Evolutionary conservation across 2,797 vertebrate genomes (phyloP), one percentile per base, ranked within the genome.

Genomic region (Diglossa cyanea): DNA sequence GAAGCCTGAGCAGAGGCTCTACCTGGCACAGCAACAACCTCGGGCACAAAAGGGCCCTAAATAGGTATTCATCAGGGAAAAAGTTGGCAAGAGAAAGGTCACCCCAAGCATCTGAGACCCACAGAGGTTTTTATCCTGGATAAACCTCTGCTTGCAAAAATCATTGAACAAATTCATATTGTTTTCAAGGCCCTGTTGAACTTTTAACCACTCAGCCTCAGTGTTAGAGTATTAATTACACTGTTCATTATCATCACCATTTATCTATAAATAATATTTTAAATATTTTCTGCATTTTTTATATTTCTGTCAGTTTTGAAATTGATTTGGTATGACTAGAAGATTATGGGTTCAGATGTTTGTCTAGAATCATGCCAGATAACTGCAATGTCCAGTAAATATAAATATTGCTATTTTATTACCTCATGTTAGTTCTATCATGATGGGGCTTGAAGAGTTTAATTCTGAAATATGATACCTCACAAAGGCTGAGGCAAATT

Each of bases 1-100:
- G 71, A 30, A 42, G 42, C 80, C 31, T 5, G 13, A n/a, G 67
- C 40, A 28, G 26, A 15, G 40, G 57, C 58, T 63, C 37, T 84
- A 37, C 86, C 94, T 89, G 84, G 45, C 71, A 55, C 25, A 8
- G 19, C 63, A 55, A 5, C 48, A n/a, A 26, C 48, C 40, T 35
- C 5, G 1, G 61, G 50, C n/a, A 33, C 23, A 3, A 11, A 26
- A 14, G 5, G 42, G 11, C 5, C 58, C 33, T 8, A 1, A 40
- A 3, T 3, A 30, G 0, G 0, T 2, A 2, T 40, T 19, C 17
- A 4, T 10, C 5, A 4, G 39, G 39, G 66, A 53, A 4, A 1
- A 2, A 12, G 4, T 2, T 51, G 61, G 23, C 39, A 62, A 67
- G 39, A 68, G 50, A 4, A 31, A 72, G 42, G n/a, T 55, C 66